Evolutionary conservation across 2,888 invertebrate species (phyloP), one percentile per base, ranked within the genome.

Genomic region (Himalopsyche tibetana): DNA sequence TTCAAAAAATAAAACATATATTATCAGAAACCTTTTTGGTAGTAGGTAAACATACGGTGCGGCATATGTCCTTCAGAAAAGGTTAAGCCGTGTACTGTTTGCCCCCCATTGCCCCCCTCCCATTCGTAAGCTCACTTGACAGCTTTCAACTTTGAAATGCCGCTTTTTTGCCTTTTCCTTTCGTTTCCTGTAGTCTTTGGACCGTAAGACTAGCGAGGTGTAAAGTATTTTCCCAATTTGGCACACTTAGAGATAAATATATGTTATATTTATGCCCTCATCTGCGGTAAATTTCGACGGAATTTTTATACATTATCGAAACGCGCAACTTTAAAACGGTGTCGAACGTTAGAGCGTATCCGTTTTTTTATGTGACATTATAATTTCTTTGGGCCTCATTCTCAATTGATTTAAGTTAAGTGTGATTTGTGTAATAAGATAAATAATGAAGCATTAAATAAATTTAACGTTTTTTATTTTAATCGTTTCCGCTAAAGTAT

Each of bases 21-120:
- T 74, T 74, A 74, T 74, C 74, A 36, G 74, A 74, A 74, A 74
- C 74, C 74, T 74, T 74, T 74, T 74, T 74, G 74, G 74, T 3
- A 74, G 74, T 74, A 74, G 74, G 74, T 74, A 74, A 74, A 74
- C 74, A 74, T 74, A 74, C 74, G 28, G 74, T 36, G 74, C 28
- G 74, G 74, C 74, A 74, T 74, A 74, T 74, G 74, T 74, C 74
- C 74, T 74, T 74, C 74, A 74, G 74, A 74, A 74, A 74, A 74
- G 74, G 74, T 74, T 74, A 74, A 74, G 74, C 74, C 74, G 28
- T 74, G 74, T 74, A 74, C 74, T 74, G 74, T 74, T 74, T 74
- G 74, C 19, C 63, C 63, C 56, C 28, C 28, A 45, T 45, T 45
- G 45, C 45, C 45, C 45, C 45, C 45, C 8, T 2, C 63, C 15